These are phyloP conservation scores for Chloebia gouldiae DNA, from an alignment of 2,113 vertebrate genomes.

Conservation along the genomic window DNA sequence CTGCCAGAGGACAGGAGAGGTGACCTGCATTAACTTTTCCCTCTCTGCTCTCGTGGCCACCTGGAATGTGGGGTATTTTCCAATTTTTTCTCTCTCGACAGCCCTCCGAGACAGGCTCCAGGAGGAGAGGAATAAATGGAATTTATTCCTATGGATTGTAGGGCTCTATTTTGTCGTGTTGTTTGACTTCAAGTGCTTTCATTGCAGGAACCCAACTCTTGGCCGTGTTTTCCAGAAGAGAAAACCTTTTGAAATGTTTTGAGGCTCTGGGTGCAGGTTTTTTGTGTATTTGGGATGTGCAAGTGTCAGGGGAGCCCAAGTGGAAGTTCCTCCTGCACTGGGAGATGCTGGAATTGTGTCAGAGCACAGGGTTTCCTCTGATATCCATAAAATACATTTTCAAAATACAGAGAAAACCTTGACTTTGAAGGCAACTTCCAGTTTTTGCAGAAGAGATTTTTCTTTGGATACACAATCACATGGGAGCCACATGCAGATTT, in stretches of 20 bases:
- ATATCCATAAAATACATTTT: not conserved
- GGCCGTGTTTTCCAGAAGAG: not conserved
- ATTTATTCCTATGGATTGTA: accelerated
- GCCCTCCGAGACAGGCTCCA: not conserved
- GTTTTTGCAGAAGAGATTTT: not conserved
- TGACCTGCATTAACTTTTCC: not conserved
- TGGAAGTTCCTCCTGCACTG: not conserved
- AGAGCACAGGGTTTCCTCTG: not conserved
- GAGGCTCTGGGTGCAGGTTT: not conserved
- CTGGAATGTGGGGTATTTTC: not conserved
- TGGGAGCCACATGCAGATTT: accelerated
- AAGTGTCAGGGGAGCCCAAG: not conserved
- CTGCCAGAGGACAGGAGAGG: not conserved
- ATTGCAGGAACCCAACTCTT: not conserved
- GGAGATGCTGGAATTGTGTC: not conserved
- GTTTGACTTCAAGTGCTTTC: accelerated
- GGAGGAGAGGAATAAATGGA: not conserved
- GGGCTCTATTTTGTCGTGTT: not conserved
- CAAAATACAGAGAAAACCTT: not conserved
- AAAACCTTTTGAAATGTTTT: accelerated
- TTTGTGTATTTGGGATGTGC: not conserved
- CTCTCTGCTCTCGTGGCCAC: accelerated
- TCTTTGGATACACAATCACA: accelerated
- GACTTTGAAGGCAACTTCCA: not conserved
- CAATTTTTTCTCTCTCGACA: not conserved